Evolutionary conservation across 2,113 vertebrate species (phyloP).

Genomic region (Myanophis thanlyinensis): DNA sequence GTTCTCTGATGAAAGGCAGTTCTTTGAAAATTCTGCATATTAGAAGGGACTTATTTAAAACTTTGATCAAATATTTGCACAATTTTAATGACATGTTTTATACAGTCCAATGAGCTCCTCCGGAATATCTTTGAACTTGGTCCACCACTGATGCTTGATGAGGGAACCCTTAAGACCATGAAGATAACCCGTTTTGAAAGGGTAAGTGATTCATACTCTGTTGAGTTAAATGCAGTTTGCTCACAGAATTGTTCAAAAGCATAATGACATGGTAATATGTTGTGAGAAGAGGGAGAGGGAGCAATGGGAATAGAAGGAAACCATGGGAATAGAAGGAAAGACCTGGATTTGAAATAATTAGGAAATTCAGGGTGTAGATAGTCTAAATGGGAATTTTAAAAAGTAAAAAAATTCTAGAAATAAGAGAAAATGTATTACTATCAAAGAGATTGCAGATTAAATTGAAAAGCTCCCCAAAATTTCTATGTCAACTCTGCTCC

Average conservation of each 20-base stretch:
- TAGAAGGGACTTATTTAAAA: background rate
- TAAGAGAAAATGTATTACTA: background rate
- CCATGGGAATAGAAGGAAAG: background rate
- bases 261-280: background rate
- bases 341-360: background rate
- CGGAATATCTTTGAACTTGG: conserved; percentile 96
- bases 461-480: background rate
- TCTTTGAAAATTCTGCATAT: background rate
- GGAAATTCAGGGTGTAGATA: background rate
- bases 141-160: conserved; percentile 89
- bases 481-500: background rate
- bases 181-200: conserved; percentile 94
- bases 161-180: conserved; percentile 90
- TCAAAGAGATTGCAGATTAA: background rate
- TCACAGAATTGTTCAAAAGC: background rate
- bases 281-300: background rate
- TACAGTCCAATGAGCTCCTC: conserved; percentile 93
- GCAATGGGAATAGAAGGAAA: background rate
- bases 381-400: too few relatives aligned
- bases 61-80: background rate
- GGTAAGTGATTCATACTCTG: conserved; percentile 69
- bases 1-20: background rate
- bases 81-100: conserved; percentile 14
- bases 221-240: background rate
- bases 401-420: background rate